These are phyloP conservation scores for Leptopilina clavipes DNA, from an alignment of 1,140 invertebrate genomes.

Conservation along the genomic window DNA sequence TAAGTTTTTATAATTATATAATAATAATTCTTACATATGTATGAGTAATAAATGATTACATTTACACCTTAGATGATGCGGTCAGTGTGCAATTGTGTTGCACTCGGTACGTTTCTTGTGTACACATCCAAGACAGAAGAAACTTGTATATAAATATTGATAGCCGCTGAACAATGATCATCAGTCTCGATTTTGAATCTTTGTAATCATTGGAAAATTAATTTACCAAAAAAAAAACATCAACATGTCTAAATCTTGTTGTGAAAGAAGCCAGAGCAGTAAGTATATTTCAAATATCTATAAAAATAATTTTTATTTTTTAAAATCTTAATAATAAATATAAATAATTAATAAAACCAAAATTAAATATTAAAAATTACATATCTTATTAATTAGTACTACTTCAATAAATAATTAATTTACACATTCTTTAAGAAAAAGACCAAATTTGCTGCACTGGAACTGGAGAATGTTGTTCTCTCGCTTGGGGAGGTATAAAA, in stretches of 20 bases:
- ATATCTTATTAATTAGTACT: not conserved
- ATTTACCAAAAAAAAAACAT: not conserved
- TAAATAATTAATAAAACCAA: not conserved
- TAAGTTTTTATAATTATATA: too few species aligned
- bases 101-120: not conserved
- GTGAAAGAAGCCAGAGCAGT: not conserved
- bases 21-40: not conserved
- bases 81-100: slow-evolving; percentile 3
- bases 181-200: not conserved
- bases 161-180: not conserved
- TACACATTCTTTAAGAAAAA: not conserved
- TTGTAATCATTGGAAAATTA: not conserved
- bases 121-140: not conserved
- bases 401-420: not conserved
- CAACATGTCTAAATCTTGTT: not conserved
- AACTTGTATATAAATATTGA: not conserved
- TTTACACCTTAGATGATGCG: not conserved
- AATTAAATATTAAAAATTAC: not conserved
- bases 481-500: not conserved
- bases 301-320: too few species aligned
- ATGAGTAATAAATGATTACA: not conserved
- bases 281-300: not conserved
- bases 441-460: not conserved
- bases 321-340: not conserved
- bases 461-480: not conserved